These are phyloP conservation scores for Drosophila willistoni DNA, from an alignment of 1,140 invertebrate genomes.

Conservation along the genomic window DNA sequence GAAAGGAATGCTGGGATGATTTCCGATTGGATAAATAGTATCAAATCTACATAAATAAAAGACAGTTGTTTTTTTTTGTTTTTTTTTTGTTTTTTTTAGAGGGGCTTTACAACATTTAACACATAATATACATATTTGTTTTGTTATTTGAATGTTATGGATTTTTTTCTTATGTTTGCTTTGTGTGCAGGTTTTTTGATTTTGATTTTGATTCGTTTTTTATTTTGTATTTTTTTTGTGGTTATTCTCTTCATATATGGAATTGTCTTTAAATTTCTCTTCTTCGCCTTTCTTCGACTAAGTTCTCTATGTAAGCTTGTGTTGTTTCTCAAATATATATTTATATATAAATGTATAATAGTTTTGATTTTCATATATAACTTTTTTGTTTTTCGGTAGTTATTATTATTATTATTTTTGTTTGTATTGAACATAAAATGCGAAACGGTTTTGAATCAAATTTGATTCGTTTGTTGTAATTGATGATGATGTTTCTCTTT, in stretches of 20 bases:
- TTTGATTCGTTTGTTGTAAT: slow-evolving; percentile 53
- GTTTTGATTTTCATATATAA: slow-evolving; percentile 24
- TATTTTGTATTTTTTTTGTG: background rate
- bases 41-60: slow-evolving; percentile 5
- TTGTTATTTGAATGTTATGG: slow-evolving; percentile 51
- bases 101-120: slow-evolving; percentile 81
- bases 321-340: slow-evolving; percentile 18
- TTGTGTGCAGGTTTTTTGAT: slow-evolving; percentile 20
- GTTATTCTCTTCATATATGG: slow-evolving; percentile 34
- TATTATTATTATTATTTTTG: slow-evolving; percentile 15
- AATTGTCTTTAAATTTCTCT: slow-evolving; percentile 51
- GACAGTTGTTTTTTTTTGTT: background rate
- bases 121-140: slow-evolving; percentile 59
- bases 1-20: no score
- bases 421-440: slow-evolving; percentile 27
- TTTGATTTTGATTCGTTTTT: background rate
- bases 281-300: slow-evolving; percentile 31
- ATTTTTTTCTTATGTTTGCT: slow-evolving; percentile 10
- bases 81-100: slow-evolving; percentile 57
- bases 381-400: slow-evolving; percentile 27
- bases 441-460: slow-evolving; percentile 43
- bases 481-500: slow-evolving; percentile 71
- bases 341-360: background rate
- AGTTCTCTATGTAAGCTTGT: slow-evolving; percentile 33
- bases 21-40: no score